Percentiles rank a stretch among this genome's conserved stretches.
Evolutionary conservation across 1,140 invertebrate genomes (phyloP).

Genomic region (Saccostrea cuccullata): DNA sequence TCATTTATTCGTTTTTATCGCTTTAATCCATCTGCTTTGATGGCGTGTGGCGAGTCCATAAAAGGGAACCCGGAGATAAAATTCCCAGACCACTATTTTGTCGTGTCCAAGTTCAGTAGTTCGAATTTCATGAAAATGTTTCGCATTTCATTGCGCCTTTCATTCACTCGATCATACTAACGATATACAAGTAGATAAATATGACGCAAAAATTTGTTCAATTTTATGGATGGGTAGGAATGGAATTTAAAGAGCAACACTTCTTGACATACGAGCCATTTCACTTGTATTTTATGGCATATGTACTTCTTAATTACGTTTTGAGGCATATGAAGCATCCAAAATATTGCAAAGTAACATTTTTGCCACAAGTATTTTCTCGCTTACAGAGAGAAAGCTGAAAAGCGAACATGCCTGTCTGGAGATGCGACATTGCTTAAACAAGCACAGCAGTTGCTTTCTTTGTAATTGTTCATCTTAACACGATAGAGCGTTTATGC

Average conservation of each 20-base stretch:
- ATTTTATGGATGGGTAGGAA: slow-evolving; percentile 19
- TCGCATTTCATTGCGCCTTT: neutral
- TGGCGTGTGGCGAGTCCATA: slow-evolving; percentile 20
- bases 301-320: slow-evolving; percentile 10
- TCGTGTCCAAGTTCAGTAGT: neutral
- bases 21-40: neutral
- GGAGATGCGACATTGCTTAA: neutral
- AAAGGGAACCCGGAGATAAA: neutral
- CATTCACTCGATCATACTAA: neutral
- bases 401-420: neutral
- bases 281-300: slow-evolving; percentile 22
- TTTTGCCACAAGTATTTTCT: neutral
- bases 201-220: neutral
- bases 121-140: neutral
- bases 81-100: neutral
- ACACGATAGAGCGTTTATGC: neutral
- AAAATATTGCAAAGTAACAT: slow-evolving; percentile 2
- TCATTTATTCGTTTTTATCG: neutral
- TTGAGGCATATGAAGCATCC: slow-evolving; percentile 8
- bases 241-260: neutral
- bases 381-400: neutral
- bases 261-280: neutral
- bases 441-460: neutral
- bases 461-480: neutral
- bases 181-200: slow-evolving; percentile 16